These are phyloP conservation scores for Parotia lawesii DNA, from an alignment of 2,113 vertebrate genomes.

Conservation along the genomic window DNA sequence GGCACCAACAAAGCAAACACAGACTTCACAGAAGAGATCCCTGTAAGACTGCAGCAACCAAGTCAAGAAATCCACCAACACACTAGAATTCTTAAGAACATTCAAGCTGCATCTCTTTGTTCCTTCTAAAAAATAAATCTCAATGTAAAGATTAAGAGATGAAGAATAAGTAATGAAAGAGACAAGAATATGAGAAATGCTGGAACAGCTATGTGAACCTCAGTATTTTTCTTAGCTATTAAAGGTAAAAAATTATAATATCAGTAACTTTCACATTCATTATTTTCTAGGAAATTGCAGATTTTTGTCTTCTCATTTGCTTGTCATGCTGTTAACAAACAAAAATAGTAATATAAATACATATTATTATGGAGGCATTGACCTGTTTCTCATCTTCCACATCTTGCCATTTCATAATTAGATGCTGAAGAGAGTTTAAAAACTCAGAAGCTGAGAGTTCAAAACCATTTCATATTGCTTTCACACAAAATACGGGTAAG, in stretches of 20 bases:
- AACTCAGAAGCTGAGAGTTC: not conserved
- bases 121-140: not conserved
- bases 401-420: not conserved
- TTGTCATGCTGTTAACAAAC: not conserved
- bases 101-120: not conserved
- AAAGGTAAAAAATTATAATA: not conserved
- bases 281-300: not conserved
- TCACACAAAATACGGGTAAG: not conserved
- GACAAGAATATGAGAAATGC: not conserved
- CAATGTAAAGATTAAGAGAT: not conserved
- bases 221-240: not conserved
- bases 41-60: not conserved
- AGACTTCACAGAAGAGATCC: not conserved
- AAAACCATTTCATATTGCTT: not conserved
- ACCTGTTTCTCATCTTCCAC: not conserved
- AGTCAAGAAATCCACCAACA: not conserved
- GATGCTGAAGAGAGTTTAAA: not conserved
- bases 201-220: not conserved
- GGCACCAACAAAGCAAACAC: not conserved
- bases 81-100: not conserved
- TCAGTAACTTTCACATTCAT: not conserved
- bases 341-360: not conserved
- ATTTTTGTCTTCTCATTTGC: not conserved
- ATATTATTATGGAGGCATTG: not conserved
- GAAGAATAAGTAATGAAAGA: not conserved